A percentile compares a stretch with the other conserved stretches of the same genome.
Conservation (phyloP, 1,140 invertebrate species). For the Pteromalus puparum region DNA sequence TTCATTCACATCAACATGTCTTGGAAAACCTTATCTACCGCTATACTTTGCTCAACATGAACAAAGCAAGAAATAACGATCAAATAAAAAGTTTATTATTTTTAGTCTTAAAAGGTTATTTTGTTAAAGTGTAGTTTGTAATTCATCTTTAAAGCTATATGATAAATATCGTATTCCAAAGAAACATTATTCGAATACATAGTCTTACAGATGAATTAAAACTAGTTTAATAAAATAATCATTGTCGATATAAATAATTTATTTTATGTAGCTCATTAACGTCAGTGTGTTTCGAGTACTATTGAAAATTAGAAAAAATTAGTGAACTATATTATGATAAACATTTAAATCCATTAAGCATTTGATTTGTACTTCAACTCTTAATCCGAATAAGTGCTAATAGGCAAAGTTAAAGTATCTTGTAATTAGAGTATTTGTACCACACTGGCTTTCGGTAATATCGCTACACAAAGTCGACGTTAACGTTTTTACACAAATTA, state of each 20-base stretch:
- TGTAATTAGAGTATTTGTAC: neutral
- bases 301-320: neutral
- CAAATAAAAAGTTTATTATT: slow-evolving; percentile 42
- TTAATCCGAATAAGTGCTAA: neutral
- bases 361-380: neutral
- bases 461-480: slow-evolving; percentile 34
- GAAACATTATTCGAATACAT: slow-evolving; percentile 19
- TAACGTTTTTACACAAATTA: slow-evolving; percentile 36
- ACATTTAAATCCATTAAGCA: neutral
- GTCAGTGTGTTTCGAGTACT: slow-evolving; percentile 22
- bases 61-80: slow-evolving; percentile 38
- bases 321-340: neutral
- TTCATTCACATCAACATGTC: slow-evolving; percentile 46
- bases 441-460: slow-evolving; percentile 33
- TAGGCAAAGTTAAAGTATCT: neutral
- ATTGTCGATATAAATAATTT: slow-evolving; percentile 47
- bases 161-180: slow-evolving; percentile 10
- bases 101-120: slow-evolving; percentile 45
- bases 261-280: slow-evolving; percentile 45
- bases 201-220: slow-evolving; percentile 33
- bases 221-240: slow-evolving; percentile 48
- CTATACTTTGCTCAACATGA: slow-evolving; percentile 27
- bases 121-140: slow-evolving; percentile 33
- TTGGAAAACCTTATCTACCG: slow-evolving; percentile 39
- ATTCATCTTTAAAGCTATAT: slow-evolving; percentile 31